phyloP scores from a whole-genome alignment of 1,140 invertebrate species.

The Nephila pilipes region DNA sequence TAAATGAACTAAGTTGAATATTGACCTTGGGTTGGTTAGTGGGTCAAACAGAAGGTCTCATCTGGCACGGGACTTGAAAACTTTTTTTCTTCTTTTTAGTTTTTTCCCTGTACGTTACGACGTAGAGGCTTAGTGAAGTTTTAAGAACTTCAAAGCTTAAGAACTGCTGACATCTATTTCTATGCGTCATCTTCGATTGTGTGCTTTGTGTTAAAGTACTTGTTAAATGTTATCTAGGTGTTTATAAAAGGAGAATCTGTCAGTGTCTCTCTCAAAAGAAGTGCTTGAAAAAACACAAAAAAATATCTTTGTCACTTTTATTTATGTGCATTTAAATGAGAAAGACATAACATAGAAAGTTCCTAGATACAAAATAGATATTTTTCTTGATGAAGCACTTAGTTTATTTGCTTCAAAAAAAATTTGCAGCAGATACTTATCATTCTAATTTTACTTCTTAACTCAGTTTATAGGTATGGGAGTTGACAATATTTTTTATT shows the following conservation, averaged over 20 bases:
- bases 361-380: background rate
- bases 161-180: conserved; percentile 12
- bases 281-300: background rate
- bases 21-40: conserved; percentile 9
- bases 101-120: background rate
- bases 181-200: conserved; percentile 4
- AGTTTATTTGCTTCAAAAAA: no score
- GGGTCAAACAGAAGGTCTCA: conserved; percentile 25
- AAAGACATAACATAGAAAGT: background rate
- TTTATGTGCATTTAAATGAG: background rate
- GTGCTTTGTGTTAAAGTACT: background rate
- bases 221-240: conserved; percentile 20
- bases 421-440: no score
- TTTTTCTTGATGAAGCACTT: no score
- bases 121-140: background rate
- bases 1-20: background rate
- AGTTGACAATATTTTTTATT: no score
- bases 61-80: background rate
- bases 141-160: background rate
- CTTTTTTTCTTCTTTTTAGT: background rate
- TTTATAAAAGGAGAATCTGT: conserved; percentile 11
- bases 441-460: no score
- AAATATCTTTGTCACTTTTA: background rate
- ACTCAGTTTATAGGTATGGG: no score
- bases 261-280: conserved; percentile 9